Base-by-base conservation (phyloP, 2,888 invertebrate genomes). In the Limenitis camilla region DNA sequence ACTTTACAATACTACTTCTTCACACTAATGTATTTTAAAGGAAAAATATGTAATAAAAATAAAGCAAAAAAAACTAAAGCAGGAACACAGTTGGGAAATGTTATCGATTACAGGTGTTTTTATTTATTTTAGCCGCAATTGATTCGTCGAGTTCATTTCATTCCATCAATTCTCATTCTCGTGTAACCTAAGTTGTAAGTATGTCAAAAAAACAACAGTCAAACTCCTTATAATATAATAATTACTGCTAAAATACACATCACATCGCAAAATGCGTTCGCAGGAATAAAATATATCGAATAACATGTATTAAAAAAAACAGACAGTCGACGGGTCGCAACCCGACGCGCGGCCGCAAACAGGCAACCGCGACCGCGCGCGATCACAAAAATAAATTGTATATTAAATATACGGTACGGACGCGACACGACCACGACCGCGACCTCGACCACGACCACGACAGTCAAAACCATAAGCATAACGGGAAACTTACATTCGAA, bases 241-340 rank as follows among this genome's bases (percentile, higher is more conserved):
- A 88, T 88, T 88, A 88, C 85, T 84, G 87, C 88, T 89, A 89
- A 85, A 89, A 89, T 90, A 90, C 86, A 87, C 86, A 85, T 86
- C 86, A 86, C 85, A 85, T 92, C 92, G 92, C 92, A 92, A 92
- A 91, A 91, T 91, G 91, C 91, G 91, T 91, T 90, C 91, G 91
- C 91, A 91, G 91, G 90, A 91, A 92, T 92, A 92, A 91, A 92
- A 92, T 91, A 92, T 92, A 92, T 90, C 90, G 91, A 91, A 88
- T 88, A 88, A 88, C 87, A 88, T 88, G 85, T 87, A 86, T 82
- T 88, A 87, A 88, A 88, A 86, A 82, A 88, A 88, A 86, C 81
- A 85, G 81, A 85, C 87, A 80, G 83, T 81, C 81, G 72, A 71
- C 74, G 79, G 76, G 76, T 72, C 71, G 58, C 63, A 72, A 73